Evolutionary conservation across 2,113 vertebrate species (phyloP), one percentile per base, ranked within the genome.

Genomic region (Artemisiospiza belli): DNA sequence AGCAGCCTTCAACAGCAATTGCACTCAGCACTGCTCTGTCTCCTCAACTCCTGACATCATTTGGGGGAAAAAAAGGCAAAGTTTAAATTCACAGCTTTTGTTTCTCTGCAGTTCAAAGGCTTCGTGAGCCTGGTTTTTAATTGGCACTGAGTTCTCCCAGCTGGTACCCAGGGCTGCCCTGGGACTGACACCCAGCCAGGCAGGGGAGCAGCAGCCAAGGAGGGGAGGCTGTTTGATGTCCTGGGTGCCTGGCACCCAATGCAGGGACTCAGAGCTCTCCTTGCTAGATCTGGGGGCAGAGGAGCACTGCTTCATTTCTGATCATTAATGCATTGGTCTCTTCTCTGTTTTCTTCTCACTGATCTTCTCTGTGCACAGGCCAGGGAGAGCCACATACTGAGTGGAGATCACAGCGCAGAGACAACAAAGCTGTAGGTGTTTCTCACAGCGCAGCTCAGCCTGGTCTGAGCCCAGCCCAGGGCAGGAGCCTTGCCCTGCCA

Each of bases 51-150:
- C 72, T 91, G 86, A 79, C 77, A 80, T 68, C 67, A 33, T 87
- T 22, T 93, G 15, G 22, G 35, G 2, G 1, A 0, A 8, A 0
- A 61, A 59, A 67, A 11, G 23, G 61, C 70, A 76, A 94, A 92
- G 90, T 80, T 92, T 92, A 86, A 83, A 86, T 92, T 89, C 41
- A 30, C 0, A 0, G 39, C 35, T 47, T 95, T 89, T 90, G 82
- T 94, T 90, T 94, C 74, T 61, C 68, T 39, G 72, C 37, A 37
- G 67, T 94, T 94, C 74, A 95, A 96, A 94, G 76, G 79, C 89
- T 88, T 52, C 19, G 46, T 33, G 39, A 89, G 70, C 43, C 73
- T 75, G 74, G 46, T 59, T 92, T 96, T 94, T 94, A 97, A 94
- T 47, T 96, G 95, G 89, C 67, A 62, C 17, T 0, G 3, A 91